phyloP scores from a whole-genome alignment of 2,797 vertebrate species.

The Champsocephalus gunnari region DNA sequence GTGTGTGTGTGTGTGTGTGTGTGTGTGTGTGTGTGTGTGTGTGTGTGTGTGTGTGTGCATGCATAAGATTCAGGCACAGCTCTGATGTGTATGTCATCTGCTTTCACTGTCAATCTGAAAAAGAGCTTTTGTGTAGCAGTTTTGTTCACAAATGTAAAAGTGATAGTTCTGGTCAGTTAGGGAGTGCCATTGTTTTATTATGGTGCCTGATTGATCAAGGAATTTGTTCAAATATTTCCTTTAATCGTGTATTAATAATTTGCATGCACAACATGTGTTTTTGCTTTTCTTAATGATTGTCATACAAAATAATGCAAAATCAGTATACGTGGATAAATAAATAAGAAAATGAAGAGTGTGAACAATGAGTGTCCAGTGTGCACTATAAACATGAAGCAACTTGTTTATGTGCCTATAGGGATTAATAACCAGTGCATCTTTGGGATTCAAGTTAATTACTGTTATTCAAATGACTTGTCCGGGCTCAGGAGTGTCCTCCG shows the following conservation, averaged over 20 bases:
- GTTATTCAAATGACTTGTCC: conserved; percentile 34
- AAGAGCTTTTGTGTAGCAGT: too few relatives aligned
- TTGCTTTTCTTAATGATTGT: background rate
- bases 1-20: background rate
- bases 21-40: too few relatives aligned
- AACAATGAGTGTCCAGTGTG: background rate
- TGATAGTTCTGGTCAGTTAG: background rate
- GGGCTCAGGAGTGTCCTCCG: conserved; percentile 37
- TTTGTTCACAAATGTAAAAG: background rate
- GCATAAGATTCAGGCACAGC: background rate
- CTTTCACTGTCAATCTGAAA: background rate
- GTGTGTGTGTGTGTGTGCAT: background rate
- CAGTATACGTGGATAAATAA: background rate
- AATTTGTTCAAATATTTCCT: background rate
- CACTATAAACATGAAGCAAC: background rate
- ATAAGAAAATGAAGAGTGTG: background rate
- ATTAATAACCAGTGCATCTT: background rate
- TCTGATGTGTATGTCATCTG: background rate
- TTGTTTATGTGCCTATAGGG: background rate
- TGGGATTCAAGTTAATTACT: conserved; percentile 41
- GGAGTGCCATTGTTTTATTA: background rate
- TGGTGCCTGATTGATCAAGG: background rate
- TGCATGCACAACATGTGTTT: background rate
- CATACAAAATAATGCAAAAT: background rate
- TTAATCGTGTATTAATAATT: background rate